Conservation (phyloP, 2,888 invertebrate species). For the Coleophora deauratella region DNA sequence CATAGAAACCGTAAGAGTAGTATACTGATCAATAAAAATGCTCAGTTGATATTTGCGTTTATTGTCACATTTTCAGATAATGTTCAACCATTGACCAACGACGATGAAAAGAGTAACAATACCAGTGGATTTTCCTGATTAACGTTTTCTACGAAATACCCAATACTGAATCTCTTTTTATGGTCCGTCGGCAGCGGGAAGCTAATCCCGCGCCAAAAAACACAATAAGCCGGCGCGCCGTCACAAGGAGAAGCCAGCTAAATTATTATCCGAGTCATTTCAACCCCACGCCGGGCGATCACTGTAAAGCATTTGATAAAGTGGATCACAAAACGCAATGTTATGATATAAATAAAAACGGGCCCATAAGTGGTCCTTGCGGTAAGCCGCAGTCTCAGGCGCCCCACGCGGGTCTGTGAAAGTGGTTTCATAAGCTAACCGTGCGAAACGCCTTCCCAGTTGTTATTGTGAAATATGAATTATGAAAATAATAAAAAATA, state of each 20-base stretch:
- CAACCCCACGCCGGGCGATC: constrained; percentile 57
- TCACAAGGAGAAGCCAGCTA: constrained; percentile 46
- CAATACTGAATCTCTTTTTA: constrained; percentile 46
- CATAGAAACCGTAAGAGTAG: too few species aligned
- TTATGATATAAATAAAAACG: constrained; percentile 65
- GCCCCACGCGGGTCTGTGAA: constrained; percentile 32
- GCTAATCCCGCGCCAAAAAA: constrained; percentile 64
- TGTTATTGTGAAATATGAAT: constrained; percentile 73
- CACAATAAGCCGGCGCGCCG: constrained; percentile 58
- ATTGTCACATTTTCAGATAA: too few species aligned
- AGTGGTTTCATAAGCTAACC: constrained; percentile 69
- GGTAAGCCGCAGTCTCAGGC: constrained; percentile 48
- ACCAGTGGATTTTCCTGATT: constrained; percentile 22
- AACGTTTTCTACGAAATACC: constrained; percentile 33
- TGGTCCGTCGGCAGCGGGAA: constrained; percentile 43
- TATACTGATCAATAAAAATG: too few species aligned
- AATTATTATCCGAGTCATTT: constrained; percentile 63
- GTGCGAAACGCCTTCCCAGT: constrained; percentile 72
- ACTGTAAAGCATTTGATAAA: constrained; percentile 69
- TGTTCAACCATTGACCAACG: too few species aligned
- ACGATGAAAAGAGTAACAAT: too few species aligned
- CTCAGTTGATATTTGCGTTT: too few species aligned
- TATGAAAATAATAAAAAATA: constrained; percentile 74
- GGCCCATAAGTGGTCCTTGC: constrained; percentile 64
- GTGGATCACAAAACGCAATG: constrained; percentile 67